Evolutionary conservation across 2,113 vertebrate species (phyloP).

Genomic region (Holacanthus passer): DNA sequence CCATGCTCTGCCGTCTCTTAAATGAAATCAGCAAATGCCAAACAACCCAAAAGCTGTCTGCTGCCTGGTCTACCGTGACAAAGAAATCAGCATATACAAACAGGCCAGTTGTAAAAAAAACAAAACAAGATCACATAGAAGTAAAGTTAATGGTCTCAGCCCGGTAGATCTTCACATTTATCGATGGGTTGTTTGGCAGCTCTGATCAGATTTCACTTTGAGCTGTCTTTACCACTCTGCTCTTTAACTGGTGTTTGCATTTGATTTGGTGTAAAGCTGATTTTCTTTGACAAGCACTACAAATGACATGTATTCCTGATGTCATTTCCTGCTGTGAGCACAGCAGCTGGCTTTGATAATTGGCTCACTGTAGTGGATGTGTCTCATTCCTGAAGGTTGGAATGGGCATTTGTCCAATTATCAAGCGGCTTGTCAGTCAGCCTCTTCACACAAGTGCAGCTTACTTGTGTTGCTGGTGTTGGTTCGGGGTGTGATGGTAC

Average conservation of each 20-base stretch:
- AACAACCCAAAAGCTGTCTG: conserved; percentile 56
- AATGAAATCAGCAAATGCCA: conserved; percentile 70
- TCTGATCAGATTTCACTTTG: conserved; percentile 75
- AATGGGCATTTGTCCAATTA: conserved; percentile 82
- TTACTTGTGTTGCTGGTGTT: conserved; percentile 79
- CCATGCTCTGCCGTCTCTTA: conserved; percentile 67
- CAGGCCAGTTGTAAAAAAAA: conserved; percentile 3
- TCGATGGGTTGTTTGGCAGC: conserved; percentile 69
- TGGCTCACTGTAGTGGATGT: conserved; percentile 65
- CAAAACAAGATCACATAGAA: not conserved
- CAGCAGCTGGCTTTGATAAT: conserved; percentile 81
- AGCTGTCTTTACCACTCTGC: conserved; percentile 61
- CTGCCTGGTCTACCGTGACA: not conserved
- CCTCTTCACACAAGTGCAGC: conserved; percentile 75
- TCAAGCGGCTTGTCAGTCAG: conserved; percentile 80
- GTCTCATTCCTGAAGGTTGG: conserved; percentile 72
- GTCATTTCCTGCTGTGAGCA: conserved; percentile 82
- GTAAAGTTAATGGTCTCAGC: conserved; percentile 14
- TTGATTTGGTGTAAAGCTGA: conserved; percentile 71
- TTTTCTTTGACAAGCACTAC: conserved; percentile 74
- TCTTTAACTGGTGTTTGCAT: conserved; percentile 73
- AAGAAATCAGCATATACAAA: not conserved
- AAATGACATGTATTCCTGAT: conserved; percentile 76
- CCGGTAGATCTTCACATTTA: conserved; percentile 36
- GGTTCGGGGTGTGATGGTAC: conserved; percentile 62